Conservation (phyloP, 2,797 vertebrate genomes). For the Gobionotothen gibberifrons region DNA sequence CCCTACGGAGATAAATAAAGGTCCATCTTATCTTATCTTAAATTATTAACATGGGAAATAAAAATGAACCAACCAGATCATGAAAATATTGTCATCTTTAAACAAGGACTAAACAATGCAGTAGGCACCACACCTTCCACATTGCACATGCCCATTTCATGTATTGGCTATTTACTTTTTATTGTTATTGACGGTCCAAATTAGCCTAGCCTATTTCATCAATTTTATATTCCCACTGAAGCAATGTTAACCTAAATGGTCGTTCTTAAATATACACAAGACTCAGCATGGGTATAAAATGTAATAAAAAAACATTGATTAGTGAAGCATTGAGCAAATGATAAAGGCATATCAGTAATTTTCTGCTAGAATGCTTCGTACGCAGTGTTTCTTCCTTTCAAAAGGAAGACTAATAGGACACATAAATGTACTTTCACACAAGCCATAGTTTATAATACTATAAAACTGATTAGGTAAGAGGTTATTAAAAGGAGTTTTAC, state of each 20-base stretch:
- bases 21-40: no score
- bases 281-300: not conserved
- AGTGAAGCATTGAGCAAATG: not conserved
- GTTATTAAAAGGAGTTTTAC: conserved; percentile 35
- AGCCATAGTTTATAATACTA: not conserved
- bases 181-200: not conserved
- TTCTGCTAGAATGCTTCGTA: not conserved
- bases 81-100: not conserved
- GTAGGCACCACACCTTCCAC: not conserved
- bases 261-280: not conserved
- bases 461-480: conserved; percentile 21
- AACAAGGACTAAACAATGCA: not conserved
- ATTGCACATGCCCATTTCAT: not conserved
- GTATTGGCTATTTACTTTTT: not conserved
- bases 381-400: not conserved
- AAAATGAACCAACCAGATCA: no score
- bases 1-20: no score
- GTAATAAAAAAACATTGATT: not conserved
- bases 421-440: not conserved
- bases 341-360: not conserved
- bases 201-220: not conserved
- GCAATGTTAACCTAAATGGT: not conserved
- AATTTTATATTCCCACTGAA: not conserved
- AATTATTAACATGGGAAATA: no score
- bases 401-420: not conserved